Percentiles rank a stretch among this genome's conserved stretches.
Evolutionary conservation across 2,113 vertebrate genomes (phyloP).

Genomic region (Rhodinocichla rosea): DNA sequence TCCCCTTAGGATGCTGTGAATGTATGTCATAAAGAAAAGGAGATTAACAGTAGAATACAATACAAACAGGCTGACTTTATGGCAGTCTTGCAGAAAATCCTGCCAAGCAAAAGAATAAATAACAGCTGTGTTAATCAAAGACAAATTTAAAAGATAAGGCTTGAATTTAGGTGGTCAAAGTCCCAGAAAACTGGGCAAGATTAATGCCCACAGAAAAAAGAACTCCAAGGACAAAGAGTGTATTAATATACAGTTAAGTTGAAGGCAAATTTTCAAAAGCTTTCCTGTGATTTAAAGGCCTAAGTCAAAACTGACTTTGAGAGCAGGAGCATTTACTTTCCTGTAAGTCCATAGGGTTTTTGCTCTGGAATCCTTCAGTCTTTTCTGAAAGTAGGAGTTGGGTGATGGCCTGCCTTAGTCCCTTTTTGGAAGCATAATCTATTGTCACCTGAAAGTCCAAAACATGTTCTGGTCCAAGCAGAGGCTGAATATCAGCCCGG

Average conservation of each 20-base stretch:
- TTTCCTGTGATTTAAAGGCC: background rate
- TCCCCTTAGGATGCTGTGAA: background rate
- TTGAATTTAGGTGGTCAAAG: slow-evolving; percentile 34
- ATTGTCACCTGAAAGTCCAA: background rate
- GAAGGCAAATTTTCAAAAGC: background rate
- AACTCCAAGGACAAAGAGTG: background rate
- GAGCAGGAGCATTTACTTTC: background rate
- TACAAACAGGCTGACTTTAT: background rate
- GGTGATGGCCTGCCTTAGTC: background rate
- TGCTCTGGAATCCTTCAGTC: background rate
- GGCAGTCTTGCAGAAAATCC: background rate
- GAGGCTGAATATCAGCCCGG: background rate
- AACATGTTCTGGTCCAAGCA: background rate
- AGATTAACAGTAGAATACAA: background rate
- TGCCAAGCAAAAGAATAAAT: slow-evolving; percentile 19
- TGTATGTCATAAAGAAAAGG: background rate
- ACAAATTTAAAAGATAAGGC: slow-evolving; percentile 28
- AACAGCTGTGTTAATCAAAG: slow-evolving; percentile 37
- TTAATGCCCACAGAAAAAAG: background rate
- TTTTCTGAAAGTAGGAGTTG: background rate
- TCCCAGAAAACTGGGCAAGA: background rate
- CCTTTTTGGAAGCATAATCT: background rate
- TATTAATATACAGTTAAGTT: background rate
- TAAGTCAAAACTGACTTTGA: background rate
- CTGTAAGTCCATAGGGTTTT: background rate